phyloP scores from a whole-genome alignment of 1,140 invertebrate species.

The Cyphomyrmex costatus region DNA sequence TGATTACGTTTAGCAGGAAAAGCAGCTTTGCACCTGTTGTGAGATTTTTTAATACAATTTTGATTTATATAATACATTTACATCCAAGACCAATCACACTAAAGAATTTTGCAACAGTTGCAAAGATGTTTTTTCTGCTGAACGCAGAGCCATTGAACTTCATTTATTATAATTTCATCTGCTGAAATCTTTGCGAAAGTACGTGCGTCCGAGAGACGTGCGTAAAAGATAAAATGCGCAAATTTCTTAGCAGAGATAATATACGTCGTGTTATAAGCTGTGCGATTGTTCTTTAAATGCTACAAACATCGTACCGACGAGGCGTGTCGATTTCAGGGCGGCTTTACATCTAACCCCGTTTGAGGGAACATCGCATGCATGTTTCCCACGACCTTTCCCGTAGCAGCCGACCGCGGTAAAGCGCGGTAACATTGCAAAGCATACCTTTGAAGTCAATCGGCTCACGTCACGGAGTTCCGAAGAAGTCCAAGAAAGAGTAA shows the following conservation, averaged over 20 bases:
- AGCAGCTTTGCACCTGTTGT: too few species aligned
- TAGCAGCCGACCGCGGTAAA: slow-evolving; percentile 6
- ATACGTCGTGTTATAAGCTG: not conserved
- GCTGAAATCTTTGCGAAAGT: not conserved
- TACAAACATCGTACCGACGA: not conserved
- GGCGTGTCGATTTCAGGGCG: slow-evolving; percentile 30
- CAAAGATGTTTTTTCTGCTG: too few species aligned
- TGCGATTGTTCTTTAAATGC: slow-evolving; percentile 41
- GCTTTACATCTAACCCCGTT: slow-evolving; percentile 54
- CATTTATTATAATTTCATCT: not conserved
- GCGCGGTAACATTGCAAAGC: slow-evolving; percentile 50
- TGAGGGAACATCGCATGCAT: slow-evolving; percentile 38
- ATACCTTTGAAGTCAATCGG: slow-evolving; percentile 36
- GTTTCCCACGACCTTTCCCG: slow-evolving; percentile 69
- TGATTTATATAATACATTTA: too few species aligned
- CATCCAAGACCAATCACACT: too few species aligned
- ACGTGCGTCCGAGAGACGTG: not conserved
- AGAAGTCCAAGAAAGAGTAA: slow-evolving; percentile 23
- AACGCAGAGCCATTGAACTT: not conserved
- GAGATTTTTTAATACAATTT: too few species aligned
- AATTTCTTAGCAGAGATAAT: not conserved
- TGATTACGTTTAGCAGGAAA: too few species aligned
- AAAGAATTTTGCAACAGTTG: too few species aligned
- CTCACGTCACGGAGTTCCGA: slow-evolving; percentile 43
- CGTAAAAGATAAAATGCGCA: not conserved